Evolutionary conservation across 2,888 invertebrate species (phyloP), one percentile per base, ranked within the genome.

Genomic region (Odontocerum albicorne): DNA sequence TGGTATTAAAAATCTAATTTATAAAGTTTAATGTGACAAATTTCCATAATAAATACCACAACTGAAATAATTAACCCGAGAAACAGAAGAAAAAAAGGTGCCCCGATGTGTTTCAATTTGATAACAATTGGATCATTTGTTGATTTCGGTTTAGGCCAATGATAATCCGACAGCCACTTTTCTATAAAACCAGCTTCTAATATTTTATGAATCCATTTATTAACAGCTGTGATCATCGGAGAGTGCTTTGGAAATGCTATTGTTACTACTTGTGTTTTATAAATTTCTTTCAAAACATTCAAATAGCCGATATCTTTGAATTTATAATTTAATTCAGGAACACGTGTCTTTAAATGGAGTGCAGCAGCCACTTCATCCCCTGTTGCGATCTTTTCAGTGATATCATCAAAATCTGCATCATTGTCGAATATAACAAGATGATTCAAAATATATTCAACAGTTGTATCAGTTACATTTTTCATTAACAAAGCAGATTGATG

Each of bases 171-270:
- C 13, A 51, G 8, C 57, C 57, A 60, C 39, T 60, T 60, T 2
- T 57, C 35, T 2, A 57, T 47, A 40, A 60, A 53, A n/a, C 60
- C 60, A 15, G 47, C 31, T 15, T 57, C 60, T 4, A 47, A 47
- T 16, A 60, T 55, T 36, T 32, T 32, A 19, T 36, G 21, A 16
- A 60, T 55, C 60, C 60, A 60, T n/a, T 27, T 32, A 44, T 57
- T 55, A 12, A 38, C 39, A 6, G 47, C 39, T 10, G 44, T 35
- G 10, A 57, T 12, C 17, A 60, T 31, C 2, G 57, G 60, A 16
- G 60, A 60, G 20, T 10, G 31, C 20, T 55, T 60, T 22, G 12
- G 13, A 32, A 60, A 60, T n/a, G 55, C 57, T 22, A 60, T 19
- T 6, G 57, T 55, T 2, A 60, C 27, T 12, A 49, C 38, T 31